phyloP scores from a whole-genome alignment of 2,888 invertebrate genomes.

The Drosophila rellima region DNA sequence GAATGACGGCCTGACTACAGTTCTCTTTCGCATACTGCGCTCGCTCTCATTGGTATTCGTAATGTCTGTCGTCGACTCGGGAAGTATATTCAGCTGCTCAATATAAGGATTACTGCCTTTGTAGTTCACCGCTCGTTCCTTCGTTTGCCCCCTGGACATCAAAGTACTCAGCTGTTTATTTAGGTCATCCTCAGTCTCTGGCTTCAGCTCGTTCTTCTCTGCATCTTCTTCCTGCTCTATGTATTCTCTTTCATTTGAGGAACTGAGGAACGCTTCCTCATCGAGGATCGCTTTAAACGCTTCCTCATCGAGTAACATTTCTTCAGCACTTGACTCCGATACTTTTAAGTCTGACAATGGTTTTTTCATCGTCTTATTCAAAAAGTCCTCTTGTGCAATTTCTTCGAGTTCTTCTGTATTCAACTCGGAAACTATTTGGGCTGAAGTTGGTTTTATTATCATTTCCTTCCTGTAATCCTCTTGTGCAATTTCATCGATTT shows the following conservation, averaged over 20 bases:
- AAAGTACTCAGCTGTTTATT: conserved; percentile 4
- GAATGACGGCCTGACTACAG: conserved; percentile 33
- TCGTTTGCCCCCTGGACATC: conserved; percentile 7
- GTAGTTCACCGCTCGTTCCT: conserved; percentile 22
- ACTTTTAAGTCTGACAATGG: not conserved
- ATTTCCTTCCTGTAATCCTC: not conserved
- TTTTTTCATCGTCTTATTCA: not conserved
- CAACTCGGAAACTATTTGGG: not conserved
- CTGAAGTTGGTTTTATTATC: not conserved
- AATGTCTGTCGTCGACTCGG: not conserved
- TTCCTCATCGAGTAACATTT: conserved; percentile 1
- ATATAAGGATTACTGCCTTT: conserved; percentile 42
- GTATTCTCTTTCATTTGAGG: not conserved
- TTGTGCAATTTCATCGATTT: not conserved
- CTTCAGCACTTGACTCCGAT: not conserved
- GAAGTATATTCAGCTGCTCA: not conserved
- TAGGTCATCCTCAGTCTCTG: not conserved
- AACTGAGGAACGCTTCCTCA: not conserved
- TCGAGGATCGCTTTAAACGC: conserved; percentile 2
- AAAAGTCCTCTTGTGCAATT: not conserved
- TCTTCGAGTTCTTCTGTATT: not conserved
- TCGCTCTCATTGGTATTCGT: not conserved
- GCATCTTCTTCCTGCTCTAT: not conserved
- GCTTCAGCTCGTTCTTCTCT: not conserved
- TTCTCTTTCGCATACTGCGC: not conserved